phyloP scores from a whole-genome alignment of 2,888 invertebrate genomes.

The Germaria angustata region DNA sequence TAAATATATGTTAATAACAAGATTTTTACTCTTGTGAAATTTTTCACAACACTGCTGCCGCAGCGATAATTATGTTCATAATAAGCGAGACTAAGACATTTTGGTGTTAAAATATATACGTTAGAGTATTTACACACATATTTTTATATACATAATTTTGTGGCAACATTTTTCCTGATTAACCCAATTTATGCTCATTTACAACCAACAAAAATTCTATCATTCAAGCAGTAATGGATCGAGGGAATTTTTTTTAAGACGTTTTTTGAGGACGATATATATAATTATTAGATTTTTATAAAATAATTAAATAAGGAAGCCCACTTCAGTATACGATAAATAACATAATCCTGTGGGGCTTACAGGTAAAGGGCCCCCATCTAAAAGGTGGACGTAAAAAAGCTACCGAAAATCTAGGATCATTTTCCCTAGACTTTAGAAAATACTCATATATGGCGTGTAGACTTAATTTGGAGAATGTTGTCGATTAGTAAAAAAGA shows the following conservation, averaged over 20 bases:
- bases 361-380: too few relatives aligned
- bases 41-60: conserved; percentile 44
- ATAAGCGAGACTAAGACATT: conserved; percentile 9
- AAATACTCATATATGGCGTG: too few relatives aligned
- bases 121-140: not conserved
- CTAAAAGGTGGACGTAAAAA: too few relatives aligned
- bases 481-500: too few relatives aligned
- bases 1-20: not conserved
- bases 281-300: too few relatives aligned
- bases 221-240: conserved; percentile 5
- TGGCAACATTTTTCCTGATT: conserved; percentile 63
- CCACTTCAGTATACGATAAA: too few relatives aligned
- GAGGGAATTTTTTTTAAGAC: not conserved
- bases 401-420: too few relatives aligned
- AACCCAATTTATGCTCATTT: conserved; percentile 59
- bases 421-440: too few relatives aligned
- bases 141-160: conserved; percentile 52
- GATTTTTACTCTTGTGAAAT: conserved; percentile 18
- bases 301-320: too few relatives aligned
- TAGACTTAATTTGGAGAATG: too few relatives aligned
- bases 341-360: too few relatives aligned
- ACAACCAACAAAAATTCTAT: not conserved
- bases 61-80: conserved; percentile 33
- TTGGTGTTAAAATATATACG: conserved; percentile 26
- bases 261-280: not conserved